Conservation (phyloP, 30 jellyfish, hydroid and myxozoan species). For the Pelagia noctiluca region DNA sequence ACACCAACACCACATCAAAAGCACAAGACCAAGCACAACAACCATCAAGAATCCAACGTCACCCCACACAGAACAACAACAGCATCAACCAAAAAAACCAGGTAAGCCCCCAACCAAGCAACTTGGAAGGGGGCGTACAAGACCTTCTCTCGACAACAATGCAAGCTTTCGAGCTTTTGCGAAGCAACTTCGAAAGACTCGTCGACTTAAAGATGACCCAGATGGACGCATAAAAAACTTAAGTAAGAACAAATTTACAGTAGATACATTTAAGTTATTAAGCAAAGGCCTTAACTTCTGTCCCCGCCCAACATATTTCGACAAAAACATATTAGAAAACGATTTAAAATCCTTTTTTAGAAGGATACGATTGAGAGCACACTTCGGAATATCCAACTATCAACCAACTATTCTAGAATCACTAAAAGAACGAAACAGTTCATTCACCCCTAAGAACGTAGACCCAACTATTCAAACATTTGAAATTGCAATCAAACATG, state of each 20-base stretch:
- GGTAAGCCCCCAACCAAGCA: background rate
- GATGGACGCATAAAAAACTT: slow-evolving; percentile 32
- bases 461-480: slow-evolving; percentile 27
- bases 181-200: slow-evolving; percentile 43
- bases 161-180: slow-evolving; percentile 38
- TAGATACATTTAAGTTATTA: slow-evolving; percentile 22
- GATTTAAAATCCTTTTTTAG: slow-evolving; percentile 20
- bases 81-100: background rate
- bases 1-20: too few relatives aligned
- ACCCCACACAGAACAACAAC: background rate
- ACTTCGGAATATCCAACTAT: slow-evolving; percentile 10
- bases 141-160: slow-evolving; percentile 29
- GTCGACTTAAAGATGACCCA: slow-evolving; percentile 39
- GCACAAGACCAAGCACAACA: slow-evolving; percentile 2
- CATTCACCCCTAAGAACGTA: slow-evolving; percentile 14
- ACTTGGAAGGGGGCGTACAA: slow-evolving; percentile 5
- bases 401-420: background rate
- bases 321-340: slow-evolving; percentile 16
- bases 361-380: slow-evolving; percentile 12
- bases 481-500: slow-evolving; percentile 17
- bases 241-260: slow-evolving; percentile 23
- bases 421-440: slow-evolving; percentile 2
- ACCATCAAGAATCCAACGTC: background rate
- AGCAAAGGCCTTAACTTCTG: slow-evolving; percentile 49
- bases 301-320: slow-evolving; percentile 38